Base-by-base conservation (phyloP, 1,140 invertebrate species). In the Brachionus rotundiformis region DNA sequence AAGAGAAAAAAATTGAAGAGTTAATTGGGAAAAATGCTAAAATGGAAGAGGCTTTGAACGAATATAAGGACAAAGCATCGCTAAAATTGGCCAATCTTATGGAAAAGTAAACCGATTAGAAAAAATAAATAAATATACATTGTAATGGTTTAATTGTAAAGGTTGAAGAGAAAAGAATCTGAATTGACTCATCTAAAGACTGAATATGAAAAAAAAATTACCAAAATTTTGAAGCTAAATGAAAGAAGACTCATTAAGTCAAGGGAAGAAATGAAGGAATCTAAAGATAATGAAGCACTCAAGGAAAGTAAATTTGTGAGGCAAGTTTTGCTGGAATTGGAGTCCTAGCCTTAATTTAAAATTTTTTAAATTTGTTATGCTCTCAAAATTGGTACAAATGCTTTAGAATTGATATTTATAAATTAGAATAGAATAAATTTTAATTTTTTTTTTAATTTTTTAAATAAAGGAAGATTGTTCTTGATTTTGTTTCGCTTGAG, bases 121-220 rank as follows among this genome's bases (percentile, higher is more conserved):
- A 16, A 33, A 68, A 68, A 39, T n/a, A 19, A 63, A 25, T 4
- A 3, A 0, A 27, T 29, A 27, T 2, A 63, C 25, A 29, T 68
- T n/a, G 5, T 36, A 5, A 29, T 63, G 0, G 10, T 63, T 29
- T 31, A 36, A 44, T 73, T 71, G 4, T 7, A 2, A 33, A 73
- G 68, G 25, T 44, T 73, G 16, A 73, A 73, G 25, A 73, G 41
- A 73, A 73, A 73, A 47, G 68, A 73, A 2, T 44, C 33, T 1
- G 68, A 73, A 23, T 11, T 73, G 2, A 13, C 16, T 0, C 41
- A 25, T 41, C 27, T 73, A 16, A 73, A 29, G 27, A 25, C 27
- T 11, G 68, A 73, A 5, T 44, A 73, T 29, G 68, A 73, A 73
- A 73, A 44, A 73, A 73, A 73, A 73, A 73, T 73, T 31, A 23